These are phyloP conservation scores for Xanthostigma xanthostigma DNA, from an alignment of 2,888 invertebrate species.

Conservation along the genomic window DNA sequence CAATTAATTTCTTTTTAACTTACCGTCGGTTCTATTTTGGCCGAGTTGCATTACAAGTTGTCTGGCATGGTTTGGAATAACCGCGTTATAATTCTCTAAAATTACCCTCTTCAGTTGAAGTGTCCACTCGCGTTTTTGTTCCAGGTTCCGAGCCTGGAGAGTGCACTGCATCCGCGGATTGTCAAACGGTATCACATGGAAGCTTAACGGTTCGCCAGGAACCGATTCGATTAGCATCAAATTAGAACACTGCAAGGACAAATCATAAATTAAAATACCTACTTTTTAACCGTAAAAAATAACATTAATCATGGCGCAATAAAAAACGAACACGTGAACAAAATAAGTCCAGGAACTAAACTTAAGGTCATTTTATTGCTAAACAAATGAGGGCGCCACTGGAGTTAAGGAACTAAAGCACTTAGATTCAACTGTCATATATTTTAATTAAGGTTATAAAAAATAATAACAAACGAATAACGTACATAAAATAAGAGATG, in stretches of 20 bases:
- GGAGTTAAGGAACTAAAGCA: no score
- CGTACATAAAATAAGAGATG: no score
- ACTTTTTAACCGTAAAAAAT: background rate
- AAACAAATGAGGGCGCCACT: no score
- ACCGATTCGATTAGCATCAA: constrained; percentile 94
- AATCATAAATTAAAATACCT: background rate
- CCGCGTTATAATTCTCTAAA: constrained; percentile 82
- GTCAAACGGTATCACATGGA: constrained; percentile 93
- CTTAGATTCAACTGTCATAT: no score
- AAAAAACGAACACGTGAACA: background rate
- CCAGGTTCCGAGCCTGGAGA: constrained; percentile 63
- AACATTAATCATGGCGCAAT: background rate
- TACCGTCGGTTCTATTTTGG: constrained; percentile 57
- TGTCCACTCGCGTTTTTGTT: constrained; percentile 79
- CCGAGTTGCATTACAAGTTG: constrained; percentile 83
- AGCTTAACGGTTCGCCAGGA: constrained; percentile 84
- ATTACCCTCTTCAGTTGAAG: constrained; percentile 73
- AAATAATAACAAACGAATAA: no score
- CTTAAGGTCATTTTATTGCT: no score
- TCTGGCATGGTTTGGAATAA: constrained; percentile 87
- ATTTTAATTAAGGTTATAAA: no score
- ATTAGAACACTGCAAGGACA: constrained; percentile 71
- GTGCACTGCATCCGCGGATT: constrained; percentile 86
- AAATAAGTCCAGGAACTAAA: no score
- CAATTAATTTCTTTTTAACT: constrained; percentile 9